Evolutionary conservation across 2,888 invertebrate species (phyloP).

Genomic region (Mesoligia furuncula): DNA sequence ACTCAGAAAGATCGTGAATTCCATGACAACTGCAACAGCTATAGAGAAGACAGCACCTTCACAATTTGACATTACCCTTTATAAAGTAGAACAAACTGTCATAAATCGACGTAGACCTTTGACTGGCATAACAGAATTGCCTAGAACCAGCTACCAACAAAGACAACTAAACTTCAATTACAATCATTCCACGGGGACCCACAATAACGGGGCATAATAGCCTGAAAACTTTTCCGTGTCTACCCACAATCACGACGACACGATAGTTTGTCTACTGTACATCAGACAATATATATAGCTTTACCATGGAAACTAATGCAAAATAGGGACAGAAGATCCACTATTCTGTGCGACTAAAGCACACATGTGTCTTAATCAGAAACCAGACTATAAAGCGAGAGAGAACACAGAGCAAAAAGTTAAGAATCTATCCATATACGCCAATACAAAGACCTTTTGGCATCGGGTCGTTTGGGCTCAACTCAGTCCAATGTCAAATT

Average conservation of each 20-base stretch:
- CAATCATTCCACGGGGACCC: constrained; percentile 12
- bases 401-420: too few species aligned
- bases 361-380: neutral
- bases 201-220: constrained; percentile 45
- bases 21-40: neutral
- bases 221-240: constrained; percentile 56
- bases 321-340: constrained; percentile 19
- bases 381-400: too few species aligned
- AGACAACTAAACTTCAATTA: constrained; percentile 34
- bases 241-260: constrained; percentile 53
- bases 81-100: neutral
- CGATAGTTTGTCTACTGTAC: constrained; percentile 45
- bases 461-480: neutral
- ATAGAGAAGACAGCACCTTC: neutral
- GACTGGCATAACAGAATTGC: too few species aligned
- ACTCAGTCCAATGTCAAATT: too few species aligned
- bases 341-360: neutral
- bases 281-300: constrained; percentile 42
- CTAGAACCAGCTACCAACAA: neutral
- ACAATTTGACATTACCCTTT: constrained; percentile 8
- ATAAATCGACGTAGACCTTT: constrained; percentile 1
- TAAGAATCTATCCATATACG: too few species aligned
- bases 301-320: neutral
- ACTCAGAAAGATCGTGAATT: neutral
- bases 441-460: too few species aligned